These are phyloP conservation scores for Apaloderma vittatum DNA, from an alignment of 2,113 vertebrate genomes.

Conservation along the genomic window DNA sequence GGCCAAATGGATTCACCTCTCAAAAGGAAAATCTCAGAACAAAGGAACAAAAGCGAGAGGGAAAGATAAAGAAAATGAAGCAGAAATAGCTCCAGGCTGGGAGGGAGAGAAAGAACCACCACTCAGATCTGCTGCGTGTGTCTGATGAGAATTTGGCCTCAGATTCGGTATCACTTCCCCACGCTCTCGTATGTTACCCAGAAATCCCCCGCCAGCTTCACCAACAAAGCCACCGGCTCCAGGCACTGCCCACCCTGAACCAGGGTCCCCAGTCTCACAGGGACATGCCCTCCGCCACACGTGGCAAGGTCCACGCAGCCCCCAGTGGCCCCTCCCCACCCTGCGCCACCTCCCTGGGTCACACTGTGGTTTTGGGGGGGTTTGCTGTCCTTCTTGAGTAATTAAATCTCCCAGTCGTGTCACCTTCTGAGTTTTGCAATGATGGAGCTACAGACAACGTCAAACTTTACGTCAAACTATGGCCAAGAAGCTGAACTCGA, in stretches of 20 bases:
- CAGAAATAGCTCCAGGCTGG: constrained; percentile 6
- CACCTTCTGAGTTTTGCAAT: not conserved
- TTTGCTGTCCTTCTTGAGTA: not conserved
- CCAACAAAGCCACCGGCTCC: not conserved
- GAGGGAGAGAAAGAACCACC: not conserved
- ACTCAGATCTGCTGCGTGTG: not conserved
- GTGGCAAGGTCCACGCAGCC: rapidly evolving
- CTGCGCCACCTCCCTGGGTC: not conserved
- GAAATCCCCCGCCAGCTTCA: not conserved
- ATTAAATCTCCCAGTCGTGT: not conserved
- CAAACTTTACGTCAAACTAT: not conserved
- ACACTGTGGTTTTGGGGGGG: not conserved
- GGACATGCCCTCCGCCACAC: rapidly evolving
- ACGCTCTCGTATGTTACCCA: not conserved
- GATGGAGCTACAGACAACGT: not conserved
- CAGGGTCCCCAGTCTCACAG: not conserved
- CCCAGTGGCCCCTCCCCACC: not conserved
- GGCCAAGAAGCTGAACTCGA: not conserved
- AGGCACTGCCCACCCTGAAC: not conserved
- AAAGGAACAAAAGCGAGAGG: constrained; percentile 30
- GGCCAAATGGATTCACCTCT: not conserved
- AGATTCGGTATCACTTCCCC: not conserved
- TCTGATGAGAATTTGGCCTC: not conserved
- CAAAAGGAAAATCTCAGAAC: constrained; percentile 37
- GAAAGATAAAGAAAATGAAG: constrained; percentile 32